Conservation (phyloP, 2,888 invertebrate genomes). For the Lithophane ornitopus region DNA sequence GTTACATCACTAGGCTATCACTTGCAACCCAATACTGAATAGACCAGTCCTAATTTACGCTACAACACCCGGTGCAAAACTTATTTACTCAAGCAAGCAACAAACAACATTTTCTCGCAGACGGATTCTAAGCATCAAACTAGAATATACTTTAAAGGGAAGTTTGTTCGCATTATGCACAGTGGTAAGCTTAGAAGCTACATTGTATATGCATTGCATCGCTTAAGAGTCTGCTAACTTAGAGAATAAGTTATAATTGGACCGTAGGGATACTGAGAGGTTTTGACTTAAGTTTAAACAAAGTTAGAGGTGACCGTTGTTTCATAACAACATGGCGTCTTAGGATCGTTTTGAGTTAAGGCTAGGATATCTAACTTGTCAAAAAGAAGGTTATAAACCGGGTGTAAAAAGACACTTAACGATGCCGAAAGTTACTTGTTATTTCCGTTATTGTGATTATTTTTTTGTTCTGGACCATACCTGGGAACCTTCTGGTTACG, state of each 20-base stretch:
- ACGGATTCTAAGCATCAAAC: constrained; percentile 33
- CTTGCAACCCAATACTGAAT: neutral
- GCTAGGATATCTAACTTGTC: neutral
- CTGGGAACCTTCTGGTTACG: too few relatives aligned
- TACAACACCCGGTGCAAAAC: constrained; percentile 21
- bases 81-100: constrained; percentile 17
- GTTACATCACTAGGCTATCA: too few relatives aligned
- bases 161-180: constrained; percentile 58
- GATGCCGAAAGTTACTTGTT: too few relatives aligned
- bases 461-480: too few relatives aligned
- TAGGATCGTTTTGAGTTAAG: constrained; percentile 8
- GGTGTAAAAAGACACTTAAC: too few relatives aligned
- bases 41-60: neutral
- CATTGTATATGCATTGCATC: constrained; percentile 67
- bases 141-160: constrained; percentile 45
- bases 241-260: constrained; percentile 67
- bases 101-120: constrained; percentile 25
- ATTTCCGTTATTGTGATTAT: too few relatives aligned
- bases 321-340: constrained; percentile 24
- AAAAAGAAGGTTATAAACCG: neutral
- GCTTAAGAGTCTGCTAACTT: constrained; percentile 61
- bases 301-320: constrained; percentile 48
- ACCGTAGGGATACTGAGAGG: constrained; percentile 55
- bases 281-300: constrained; percentile 64
- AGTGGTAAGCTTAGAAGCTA: constrained; percentile 46